These are phyloP conservation scores for Telmatochromis brachygnathus DNA, from an alignment of 2,113 vertebrate species.

Conservation along the genomic window DNA sequence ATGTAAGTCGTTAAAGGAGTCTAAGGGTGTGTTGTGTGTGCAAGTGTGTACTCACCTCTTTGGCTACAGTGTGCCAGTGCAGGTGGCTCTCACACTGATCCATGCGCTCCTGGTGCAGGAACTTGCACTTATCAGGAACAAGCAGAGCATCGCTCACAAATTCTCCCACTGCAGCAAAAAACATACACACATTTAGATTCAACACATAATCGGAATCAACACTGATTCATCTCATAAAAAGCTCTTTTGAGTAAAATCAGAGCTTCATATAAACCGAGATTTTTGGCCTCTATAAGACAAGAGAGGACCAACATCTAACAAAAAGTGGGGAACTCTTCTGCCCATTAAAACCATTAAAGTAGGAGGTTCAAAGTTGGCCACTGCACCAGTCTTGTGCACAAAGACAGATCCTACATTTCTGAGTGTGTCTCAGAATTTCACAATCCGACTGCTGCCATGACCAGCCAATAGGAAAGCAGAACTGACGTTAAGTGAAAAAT, in stretches of 20 bases:
- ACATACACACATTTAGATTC: not conserved
- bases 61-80: conserved; percentile 98
- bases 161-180: conserved; percentile 80
- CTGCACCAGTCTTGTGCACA: not conserved
- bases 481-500: not conserved
- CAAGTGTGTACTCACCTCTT: conserved; percentile 75
- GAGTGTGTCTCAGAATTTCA: not conserved
- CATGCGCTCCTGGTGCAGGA: conserved; percentile 97
- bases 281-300: not conserved
- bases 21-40: accelerated
- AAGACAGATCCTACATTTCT: not conserved
- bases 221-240: accelerated
- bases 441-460: not conserved
- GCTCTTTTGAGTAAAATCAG: not conserved
- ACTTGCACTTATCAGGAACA: conserved; percentile 97
- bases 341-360: not conserved
- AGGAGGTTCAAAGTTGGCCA: accelerated
- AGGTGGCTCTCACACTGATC: conserved; percentile 96
- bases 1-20: not conserved
- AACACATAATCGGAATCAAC: not conserved
- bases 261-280: not conserved
- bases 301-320: not conserved
- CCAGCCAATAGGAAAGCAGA: not conserved
- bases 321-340: accelerated
- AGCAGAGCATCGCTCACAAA: conserved; percentile 98